Conservation (phyloP, 2,797 vertebrate genomes). For the Coranthus polyacanthus region DNA sequence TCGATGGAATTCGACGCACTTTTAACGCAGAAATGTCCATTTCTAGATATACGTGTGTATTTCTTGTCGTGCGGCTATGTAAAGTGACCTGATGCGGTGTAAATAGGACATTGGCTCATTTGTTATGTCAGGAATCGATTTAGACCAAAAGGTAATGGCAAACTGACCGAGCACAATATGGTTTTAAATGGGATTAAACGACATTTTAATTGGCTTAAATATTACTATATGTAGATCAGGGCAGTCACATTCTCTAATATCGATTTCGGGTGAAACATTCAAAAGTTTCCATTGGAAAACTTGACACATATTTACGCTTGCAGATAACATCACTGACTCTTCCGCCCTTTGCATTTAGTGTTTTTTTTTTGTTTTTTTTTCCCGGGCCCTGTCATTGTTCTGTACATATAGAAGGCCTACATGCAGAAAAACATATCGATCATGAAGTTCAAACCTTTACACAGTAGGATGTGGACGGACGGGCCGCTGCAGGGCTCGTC, state of each 20-base stretch:
- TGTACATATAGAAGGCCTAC: not conserved
- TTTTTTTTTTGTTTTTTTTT: too few relatives aligned
- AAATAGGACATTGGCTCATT: conserved; percentile 1
- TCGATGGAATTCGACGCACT: not conserved
- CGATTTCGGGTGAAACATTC: conserved; percentile 14
- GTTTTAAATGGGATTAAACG: conserved; percentile 33
- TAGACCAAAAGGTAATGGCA: too few relatives aligned
- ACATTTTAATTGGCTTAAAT: conserved; percentile 33
- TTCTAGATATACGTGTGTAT: not conserved
- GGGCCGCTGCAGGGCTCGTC: conserved; percentile 19
- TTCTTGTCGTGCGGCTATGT: too few relatives aligned
- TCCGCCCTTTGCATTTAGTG: not conserved
- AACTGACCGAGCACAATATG: too few relatives aligned
- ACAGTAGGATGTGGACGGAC: not conserved
- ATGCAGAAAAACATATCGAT: conserved; percentile 8
- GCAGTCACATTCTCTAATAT: conserved; percentile 6
- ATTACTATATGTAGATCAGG: not conserved
- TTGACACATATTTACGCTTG: too few relatives aligned
- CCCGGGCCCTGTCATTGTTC: not conserved
- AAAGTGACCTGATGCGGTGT: not conserved
- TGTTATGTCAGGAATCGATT: conserved; percentile 8
- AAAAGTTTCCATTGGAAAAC: not conserved
- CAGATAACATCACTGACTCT: conserved; percentile 3
- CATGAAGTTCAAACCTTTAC: not conserved
- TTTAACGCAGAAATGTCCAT: too few relatives aligned